Base-by-base conservation (phyloP, 2,797 vertebrate species). In the Mycteria americana region DNA sequence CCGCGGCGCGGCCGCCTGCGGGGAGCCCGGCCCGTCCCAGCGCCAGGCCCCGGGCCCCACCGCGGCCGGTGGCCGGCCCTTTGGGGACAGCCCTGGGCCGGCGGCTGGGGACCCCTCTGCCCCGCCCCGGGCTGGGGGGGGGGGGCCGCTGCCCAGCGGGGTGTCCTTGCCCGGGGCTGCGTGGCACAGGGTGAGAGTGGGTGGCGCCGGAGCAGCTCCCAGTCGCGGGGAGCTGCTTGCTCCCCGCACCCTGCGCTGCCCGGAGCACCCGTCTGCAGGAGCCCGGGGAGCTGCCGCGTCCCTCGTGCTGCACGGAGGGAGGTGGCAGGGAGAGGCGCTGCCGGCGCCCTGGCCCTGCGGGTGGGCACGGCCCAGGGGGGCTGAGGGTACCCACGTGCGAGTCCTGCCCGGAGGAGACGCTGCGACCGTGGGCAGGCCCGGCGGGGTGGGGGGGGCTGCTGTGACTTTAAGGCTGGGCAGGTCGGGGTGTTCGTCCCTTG, bases 321-420 rank as follows among this genome's bases (percentile, higher is more conserved):
- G 51, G 51, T 35, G 68, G 7, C 50, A 19, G 45, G 28, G 11
- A 46, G 43, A 14, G 48, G 18, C 33, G 2, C 37, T 18, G 77
- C 37, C 8, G 18, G 24, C 9, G 6, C 23, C 35, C 5, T 6
- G 3, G 14, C 24, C 18, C 21, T 6, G 9, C 1, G 0, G 56
- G n/a, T 37, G 65, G 73, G 84, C 80, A 46, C 63, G 46, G 45
- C 15, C 33, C 0, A 0, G 48, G 35, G 25, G 63, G 45, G 83
- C 50, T 37, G 30, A 13, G 2, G 18, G 23, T 30, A 21, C 33
- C n/a, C 27, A 2, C 2, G 1, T 3, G 2, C 0, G 4, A 33
- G 35, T 31, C 31, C 19, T 30, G n/a, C 24, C 62, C 2, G 0
- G 12, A 25, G 50, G n/a, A 21, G 51, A 39, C 0, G 2, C 33